These are phyloP conservation scores for Stigmatopora argus DNA, from an alignment of 2,113 vertebrate species.

Conservation along the genomic window DNA sequence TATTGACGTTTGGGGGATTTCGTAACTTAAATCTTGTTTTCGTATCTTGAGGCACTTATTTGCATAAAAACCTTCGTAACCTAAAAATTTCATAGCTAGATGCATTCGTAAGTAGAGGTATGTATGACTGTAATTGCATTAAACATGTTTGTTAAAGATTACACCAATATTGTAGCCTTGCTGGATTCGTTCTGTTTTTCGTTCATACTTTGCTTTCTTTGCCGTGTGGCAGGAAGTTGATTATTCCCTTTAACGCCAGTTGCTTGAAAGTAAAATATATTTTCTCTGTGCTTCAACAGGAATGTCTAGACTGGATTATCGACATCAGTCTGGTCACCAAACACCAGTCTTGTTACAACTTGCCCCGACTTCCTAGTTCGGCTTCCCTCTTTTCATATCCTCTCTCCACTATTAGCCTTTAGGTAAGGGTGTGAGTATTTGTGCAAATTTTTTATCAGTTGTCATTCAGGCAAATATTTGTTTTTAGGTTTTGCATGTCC, in stretches of 20 bases:
- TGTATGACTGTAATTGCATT: too few relatives aligned
- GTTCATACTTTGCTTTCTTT: too few relatives aligned
- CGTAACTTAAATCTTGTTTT: too few relatives aligned
- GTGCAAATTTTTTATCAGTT: not conserved
- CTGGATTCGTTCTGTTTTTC: too few relatives aligned
- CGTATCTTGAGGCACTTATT: too few relatives aligned
- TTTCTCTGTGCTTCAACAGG: not conserved
- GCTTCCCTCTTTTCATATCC: not conserved
- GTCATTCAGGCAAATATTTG: not conserved
- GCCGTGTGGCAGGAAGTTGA: too few relatives aligned
- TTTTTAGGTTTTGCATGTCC: not conserved
- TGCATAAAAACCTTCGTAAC: too few relatives aligned
- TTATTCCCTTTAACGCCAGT: not conserved
- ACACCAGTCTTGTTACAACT: conserved; percentile 20
- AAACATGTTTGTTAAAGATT: too few relatives aligned
- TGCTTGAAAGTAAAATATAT: not conserved
- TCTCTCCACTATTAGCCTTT: not conserved
- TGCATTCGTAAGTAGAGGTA: too few relatives aligned
- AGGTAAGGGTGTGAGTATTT: not conserved
- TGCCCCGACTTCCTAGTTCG: conserved; percentile 1
- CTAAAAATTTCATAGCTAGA: too few relatives aligned
- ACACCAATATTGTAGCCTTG: too few relatives aligned
- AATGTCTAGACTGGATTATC: not conserved
- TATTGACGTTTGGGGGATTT: too few relatives aligned
- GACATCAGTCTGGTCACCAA: not conserved